Base-by-base conservation (phyloP, 23 tunicate species). In the Halocynthia aurantium region DNA sequence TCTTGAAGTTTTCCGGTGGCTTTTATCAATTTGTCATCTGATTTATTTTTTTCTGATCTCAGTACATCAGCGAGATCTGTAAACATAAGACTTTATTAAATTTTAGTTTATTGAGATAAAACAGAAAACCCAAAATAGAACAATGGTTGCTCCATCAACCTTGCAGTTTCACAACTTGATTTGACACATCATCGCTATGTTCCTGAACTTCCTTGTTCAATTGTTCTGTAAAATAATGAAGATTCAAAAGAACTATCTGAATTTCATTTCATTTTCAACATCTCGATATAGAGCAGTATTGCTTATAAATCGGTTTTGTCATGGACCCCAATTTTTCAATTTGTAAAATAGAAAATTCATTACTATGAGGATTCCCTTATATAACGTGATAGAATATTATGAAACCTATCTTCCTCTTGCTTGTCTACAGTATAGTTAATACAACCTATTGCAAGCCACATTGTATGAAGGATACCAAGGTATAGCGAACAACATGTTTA, bases 121-220 rank as follows among this genome's bases (percentile, higher is more conserved):
- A 17, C 20, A 9, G 7, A 53, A 8, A 60, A 60, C 21, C 2
- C 6, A 55, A 55, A 53, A 58, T 19, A 71, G 62, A 71, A 67
- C 19, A 21, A 8, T 17, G 19, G 10, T 17, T 50, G 18, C 22
- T 5, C 6, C 19, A 15, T 54, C 31, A 60, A 91, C 97, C 87
- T 85, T 91, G 90, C 15, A 85, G 67, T n/a, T 68, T 71, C 6
- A 52, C 21, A n/a, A 86, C 76, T 82, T 92, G 92, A 15, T 20
- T 77, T 21, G 87, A 51, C 8, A 92, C 98, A 60, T 86, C 88
- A 73, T 82, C 85, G 50, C 64, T 78, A 61, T 92, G 98, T 61
- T 82, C 58, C 52, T 76, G 71, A 31, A 78, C 65, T 8, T 86
- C 92, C 15, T 75, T 70, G 71, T 86, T 86, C 10, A 92, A 67